These are phyloP conservation scores for Vulpes lagopus DNA, from an alignment of 2,113 vertebrate species.

Conservation along the genomic window DNA sequence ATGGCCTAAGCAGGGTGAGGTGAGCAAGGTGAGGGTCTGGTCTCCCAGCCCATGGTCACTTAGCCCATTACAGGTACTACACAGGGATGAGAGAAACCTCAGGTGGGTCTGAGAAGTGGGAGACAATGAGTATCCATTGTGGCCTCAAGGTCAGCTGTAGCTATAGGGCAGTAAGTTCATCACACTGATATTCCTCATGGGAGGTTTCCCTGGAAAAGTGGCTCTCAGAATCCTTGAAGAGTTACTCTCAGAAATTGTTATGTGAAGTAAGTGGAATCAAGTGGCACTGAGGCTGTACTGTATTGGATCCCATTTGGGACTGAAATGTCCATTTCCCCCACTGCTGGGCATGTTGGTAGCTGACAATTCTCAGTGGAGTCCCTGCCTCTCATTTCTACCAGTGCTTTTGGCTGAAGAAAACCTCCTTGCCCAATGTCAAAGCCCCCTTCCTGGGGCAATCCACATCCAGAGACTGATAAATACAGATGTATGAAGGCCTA, in stretches of 20 bases:
- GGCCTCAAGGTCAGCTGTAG: rapidly evolving
- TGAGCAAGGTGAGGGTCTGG: neutral
- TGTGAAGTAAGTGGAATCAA: rapidly evolving
- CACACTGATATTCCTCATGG: rapidly evolving
- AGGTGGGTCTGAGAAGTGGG: rapidly evolving
- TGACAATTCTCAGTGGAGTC: too few species aligned
- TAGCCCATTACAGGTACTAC: rapidly evolving
- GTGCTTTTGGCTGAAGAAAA: neutral
- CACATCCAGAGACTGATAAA: neutral
- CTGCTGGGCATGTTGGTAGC: rapidly evolving
- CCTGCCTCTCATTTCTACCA: neutral
- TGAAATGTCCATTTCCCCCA: neutral
- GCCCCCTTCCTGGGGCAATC: neutral
- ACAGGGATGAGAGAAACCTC: rapidly evolving
- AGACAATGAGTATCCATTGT: rapidly evolving
- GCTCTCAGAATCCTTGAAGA: rapidly evolving
- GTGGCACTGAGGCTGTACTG: neutral
- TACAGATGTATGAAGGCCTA: rapidly evolving
- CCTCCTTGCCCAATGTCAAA: neutral
- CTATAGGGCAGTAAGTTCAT: rapidly evolving
- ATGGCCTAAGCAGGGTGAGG: rapidly evolving
- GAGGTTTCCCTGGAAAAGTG: neutral
- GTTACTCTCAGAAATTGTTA: rapidly evolving
- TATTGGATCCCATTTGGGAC: rapidly evolving
- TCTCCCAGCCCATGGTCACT: rapidly evolving